Evolutionary conservation across 2,888 invertebrate genomes (phyloP).

Genomic region (Eristalis arbustorum): DNA sequence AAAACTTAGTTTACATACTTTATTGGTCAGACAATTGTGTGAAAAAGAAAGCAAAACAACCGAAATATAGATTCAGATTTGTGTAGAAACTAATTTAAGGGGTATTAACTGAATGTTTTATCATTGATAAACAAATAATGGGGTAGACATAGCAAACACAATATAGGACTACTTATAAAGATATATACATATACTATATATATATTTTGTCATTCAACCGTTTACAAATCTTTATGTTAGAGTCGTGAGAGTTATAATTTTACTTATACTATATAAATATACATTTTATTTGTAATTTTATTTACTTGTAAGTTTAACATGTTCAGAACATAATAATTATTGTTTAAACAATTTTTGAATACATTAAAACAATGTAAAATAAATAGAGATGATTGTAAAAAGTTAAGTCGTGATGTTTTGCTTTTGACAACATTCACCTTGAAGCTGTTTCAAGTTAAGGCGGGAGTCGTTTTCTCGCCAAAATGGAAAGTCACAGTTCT

Average conservation of each 20-base stretch:
- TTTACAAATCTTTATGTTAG: slow-evolving; percentile 44
- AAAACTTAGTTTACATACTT: not conserved
- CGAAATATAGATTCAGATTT: slow-evolving; percentile 24
- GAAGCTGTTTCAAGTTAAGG: too few relatives aligned
- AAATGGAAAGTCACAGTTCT: too few relatives aligned
- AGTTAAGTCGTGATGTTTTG: slow-evolving; percentile 1
- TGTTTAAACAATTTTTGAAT: slow-evolving; percentile 45
- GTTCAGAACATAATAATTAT: slow-evolving; percentile 51
- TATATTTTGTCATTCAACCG: not conserved
- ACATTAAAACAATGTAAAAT: slow-evolving; percentile 45
- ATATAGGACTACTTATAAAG: not conserved
- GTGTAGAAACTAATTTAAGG: slow-evolving; percentile 24
- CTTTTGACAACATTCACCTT: not conserved
- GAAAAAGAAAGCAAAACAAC: not conserved
- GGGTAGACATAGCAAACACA: slow-evolving; percentile 11
- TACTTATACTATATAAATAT: slow-evolving; percentile 20
- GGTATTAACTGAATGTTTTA: not conserved
- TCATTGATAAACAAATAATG: slow-evolving; percentile 16
- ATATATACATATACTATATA: not conserved
- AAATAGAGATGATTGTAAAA: slow-evolving; percentile 63
- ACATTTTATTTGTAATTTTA: slow-evolving; percentile 43
- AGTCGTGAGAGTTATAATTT: slow-evolving; percentile 51
- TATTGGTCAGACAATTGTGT: not conserved
- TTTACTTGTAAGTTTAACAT: slow-evolving; percentile 54
- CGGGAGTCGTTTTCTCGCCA: too few relatives aligned